These are phyloP conservation scores for Emys orbicularis DNA, from an alignment of 2,797 vertebrate genomes.

Conservation along the genomic window DNA sequence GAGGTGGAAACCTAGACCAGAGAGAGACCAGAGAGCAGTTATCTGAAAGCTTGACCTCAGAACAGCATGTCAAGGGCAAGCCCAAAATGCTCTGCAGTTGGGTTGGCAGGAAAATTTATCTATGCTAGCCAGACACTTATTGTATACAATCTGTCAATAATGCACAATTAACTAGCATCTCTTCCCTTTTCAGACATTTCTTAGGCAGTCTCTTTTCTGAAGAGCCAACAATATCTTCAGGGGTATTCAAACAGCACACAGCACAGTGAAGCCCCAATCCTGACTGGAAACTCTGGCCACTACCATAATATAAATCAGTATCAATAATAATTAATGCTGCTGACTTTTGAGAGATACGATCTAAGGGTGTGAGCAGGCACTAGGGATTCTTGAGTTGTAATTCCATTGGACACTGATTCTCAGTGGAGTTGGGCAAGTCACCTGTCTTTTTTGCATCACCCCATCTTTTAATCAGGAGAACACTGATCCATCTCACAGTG, in stretches of 20 bases:
- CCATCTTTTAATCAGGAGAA: not conserved
- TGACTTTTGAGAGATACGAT: not conserved
- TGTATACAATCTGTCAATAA: not conserved
- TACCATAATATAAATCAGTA: not conserved
- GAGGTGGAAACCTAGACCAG: constrained; percentile 89
- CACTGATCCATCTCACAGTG: not conserved
- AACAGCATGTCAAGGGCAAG: not conserved
- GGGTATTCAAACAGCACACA: not conserved
- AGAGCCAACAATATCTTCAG: not conserved
- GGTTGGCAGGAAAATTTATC: not conserved
- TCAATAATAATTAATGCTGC: not conserved
- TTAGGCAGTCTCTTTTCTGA: not conserved
- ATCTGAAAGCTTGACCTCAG: not conserved
- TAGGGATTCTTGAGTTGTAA: not conserved
- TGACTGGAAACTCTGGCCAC: not conserved
- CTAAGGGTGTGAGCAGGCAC: not conserved
- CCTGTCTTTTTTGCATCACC: not conserved
- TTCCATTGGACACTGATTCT: not conserved
- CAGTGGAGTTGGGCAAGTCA: not conserved
- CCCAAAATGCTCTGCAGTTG: not conserved
- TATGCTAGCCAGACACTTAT: not conserved
- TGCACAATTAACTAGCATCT: not conserved
- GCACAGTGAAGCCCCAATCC: not conserved
- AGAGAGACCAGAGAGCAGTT: not conserved
- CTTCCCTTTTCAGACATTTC: not conserved